Percentiles rank a stretch among this genome's conserved stretches.
Evolutionary conservation across 2,888 invertebrate genomes (phyloP).

Genomic region (Lysandra bellargus): DNA sequence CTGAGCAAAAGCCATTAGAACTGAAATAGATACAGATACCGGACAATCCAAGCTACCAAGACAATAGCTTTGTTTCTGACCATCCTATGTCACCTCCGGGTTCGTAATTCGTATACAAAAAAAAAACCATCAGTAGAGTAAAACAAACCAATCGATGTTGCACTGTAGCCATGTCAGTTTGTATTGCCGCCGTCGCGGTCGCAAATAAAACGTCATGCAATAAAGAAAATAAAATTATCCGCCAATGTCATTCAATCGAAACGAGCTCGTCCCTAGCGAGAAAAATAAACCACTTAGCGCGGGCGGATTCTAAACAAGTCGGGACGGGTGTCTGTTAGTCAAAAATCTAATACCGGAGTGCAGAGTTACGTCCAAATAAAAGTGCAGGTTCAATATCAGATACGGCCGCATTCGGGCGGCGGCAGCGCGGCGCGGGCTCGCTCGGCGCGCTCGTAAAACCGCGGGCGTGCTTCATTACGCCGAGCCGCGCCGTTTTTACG

Average conservation of each 20-base stretch:
- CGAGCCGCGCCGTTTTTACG: constrained; percentile 54
- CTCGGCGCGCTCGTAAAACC: constrained; percentile 73
- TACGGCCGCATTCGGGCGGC: constrained; percentile 68
- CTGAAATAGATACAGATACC: too few relatives aligned
- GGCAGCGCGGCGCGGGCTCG: constrained; percentile 44
- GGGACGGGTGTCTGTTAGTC: constrained; percentile 17
- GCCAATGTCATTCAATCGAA: constrained; percentile 10
- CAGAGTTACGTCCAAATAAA: constrained; percentile 39
- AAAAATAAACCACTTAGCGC: constrained; percentile 9
- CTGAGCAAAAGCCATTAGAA: neutral
- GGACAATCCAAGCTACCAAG: too few relatives aligned
- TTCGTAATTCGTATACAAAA: too few relatives aligned
- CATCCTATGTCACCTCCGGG: too few relatives aligned
- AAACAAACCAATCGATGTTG: neutral
- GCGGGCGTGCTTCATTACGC: constrained; percentile 74
- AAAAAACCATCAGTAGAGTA: neutral
- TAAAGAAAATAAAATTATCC: constrained; percentile 5
- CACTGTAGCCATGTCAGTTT: neutral
- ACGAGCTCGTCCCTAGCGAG: constrained; percentile 1
- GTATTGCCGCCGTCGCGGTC: neutral
- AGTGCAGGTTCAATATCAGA: constrained; percentile 61
- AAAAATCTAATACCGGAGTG: constrained; percentile 17
- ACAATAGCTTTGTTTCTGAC: too few relatives aligned
- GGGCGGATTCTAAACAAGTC: neutral
- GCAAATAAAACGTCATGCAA: constrained; percentile 13